Percentiles rank a stretch among this genome's conserved stretches.
These are phyloP conservation scores for Rhinoraja longicauda DNA, from an alignment of 2,797 vertebrate species.

Conservation along the genomic window DNA sequence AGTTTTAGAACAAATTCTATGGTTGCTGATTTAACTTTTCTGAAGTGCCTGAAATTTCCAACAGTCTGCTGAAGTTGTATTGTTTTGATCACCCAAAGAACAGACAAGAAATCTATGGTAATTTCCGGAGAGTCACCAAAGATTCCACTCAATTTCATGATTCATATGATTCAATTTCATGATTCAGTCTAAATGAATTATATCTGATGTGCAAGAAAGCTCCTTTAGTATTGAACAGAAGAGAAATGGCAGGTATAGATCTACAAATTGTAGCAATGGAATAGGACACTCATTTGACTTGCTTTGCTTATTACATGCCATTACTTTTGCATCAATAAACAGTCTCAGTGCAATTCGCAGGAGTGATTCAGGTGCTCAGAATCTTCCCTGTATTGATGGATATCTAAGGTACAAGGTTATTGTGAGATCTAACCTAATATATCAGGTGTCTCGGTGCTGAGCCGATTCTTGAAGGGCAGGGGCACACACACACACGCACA, in stretches of 20 bases:
- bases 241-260: neutral
- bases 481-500: too few species aligned
- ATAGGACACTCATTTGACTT: too few species aligned
- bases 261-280: neutral
- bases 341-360: neutral
- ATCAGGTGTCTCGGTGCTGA: neutral
- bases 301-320: too few species aligned
- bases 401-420: neutral
- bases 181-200: too few species aligned
- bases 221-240: neutral
- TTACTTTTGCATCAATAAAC: neutral
- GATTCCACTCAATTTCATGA: neutral
- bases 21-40: neutral
- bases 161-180: neutral
- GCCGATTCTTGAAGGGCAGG: too few species aligned
- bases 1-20: neutral
- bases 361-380: neutral
- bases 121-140: neutral
- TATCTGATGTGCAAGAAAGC: neutral
- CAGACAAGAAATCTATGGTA: neutral
- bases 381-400: neutral
- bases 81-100: neutral
- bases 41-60: too few species aligned
- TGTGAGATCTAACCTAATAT: neutral
- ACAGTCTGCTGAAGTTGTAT: neutral